Percentiles rank a stretch among this genome's conserved stretches.
Conservation (phyloP, 2,888 invertebrate genomes). For the Stenchaetothrips biformis region DNA sequence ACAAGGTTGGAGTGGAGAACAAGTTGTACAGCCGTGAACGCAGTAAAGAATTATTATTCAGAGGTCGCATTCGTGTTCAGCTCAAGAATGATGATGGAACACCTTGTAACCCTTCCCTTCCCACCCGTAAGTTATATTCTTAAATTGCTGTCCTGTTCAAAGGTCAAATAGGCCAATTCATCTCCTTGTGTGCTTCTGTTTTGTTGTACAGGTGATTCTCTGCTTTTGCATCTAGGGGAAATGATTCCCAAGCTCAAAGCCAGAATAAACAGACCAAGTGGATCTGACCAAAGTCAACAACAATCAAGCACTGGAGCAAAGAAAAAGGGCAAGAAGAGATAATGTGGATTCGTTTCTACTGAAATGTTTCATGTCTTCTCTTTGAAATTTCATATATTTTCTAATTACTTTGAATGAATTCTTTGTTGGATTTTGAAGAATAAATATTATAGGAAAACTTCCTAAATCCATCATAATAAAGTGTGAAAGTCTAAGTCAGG, state of each 20-base stretch:
- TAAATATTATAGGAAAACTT: background rate
- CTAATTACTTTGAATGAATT: too few relatives aligned
- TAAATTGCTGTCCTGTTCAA: background rate
- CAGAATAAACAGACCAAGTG: conserved; percentile 56
- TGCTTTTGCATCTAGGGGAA: conserved; percentile 71
- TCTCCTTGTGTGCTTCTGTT: background rate
- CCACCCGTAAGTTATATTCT: conserved; percentile 51
- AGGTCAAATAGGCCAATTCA: background rate
- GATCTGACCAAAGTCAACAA: conserved; percentile 43
- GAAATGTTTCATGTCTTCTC: background rate
- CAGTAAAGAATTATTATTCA: conserved; percentile 78
- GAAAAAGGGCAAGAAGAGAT: conserved; percentile 45
- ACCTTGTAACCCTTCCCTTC: conserved; percentile 63
- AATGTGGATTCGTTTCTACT: background rate
- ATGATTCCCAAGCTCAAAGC: conserved; percentile 89
- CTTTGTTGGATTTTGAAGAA: too few relatives aligned
- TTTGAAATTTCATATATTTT: background rate
- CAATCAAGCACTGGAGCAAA: conserved; percentile 43
- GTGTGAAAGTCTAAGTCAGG: background rate
- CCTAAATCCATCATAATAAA: background rate
- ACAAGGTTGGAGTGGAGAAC: conserved; percentile 75
- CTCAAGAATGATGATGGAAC: conserved; percentile 85
- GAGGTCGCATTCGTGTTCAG: conserved; percentile 89
- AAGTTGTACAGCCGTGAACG: conserved; percentile 87
- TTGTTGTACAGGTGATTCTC: conserved; percentile 56